Evolutionary conservation across 2,113 vertebrate species (phyloP), one percentile per base, ranked within the genome.

Genomic region (Microcebus lehilahytsara): DNA sequence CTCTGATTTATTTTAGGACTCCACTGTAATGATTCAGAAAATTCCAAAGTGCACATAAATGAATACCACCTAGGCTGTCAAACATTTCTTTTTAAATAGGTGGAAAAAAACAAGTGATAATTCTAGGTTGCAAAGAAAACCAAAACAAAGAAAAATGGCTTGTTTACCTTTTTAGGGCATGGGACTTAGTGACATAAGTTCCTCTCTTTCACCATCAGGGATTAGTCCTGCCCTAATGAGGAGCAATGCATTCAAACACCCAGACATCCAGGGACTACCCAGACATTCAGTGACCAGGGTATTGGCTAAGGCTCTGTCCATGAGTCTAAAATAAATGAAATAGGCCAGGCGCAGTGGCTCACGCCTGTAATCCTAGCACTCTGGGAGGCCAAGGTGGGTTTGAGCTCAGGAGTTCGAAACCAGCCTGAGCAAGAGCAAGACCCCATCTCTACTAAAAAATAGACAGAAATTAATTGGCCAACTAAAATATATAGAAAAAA

Each of bases 1-100:
- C 49, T 77, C n/a, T 71, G 88, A 97, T 93, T 88, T 64, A 91
- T 92, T 93, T 86, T 87, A 91, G 93, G 67, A 72, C 60, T 91
- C 42, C 32, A 37, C 85, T 75, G 49, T 77, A 78, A 94, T 13
- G 53, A 10, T 51, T 78, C 78, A 79, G 83, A 95, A 91, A 93
- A 91, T 64, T 88, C 78, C 64, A 40, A 92, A 96, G 78, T 49
- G 32, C 64, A 51, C 53, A 37, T 71, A 53, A 91, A 81, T 84
- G 60, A 95, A 83, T 9, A 77, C 6, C 51, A 74, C 56, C 40
- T 56, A 96, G 53, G 37, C 78, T 92, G 85, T 94, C 37, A 84
- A 88, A 60, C 46, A 62, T 96, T 66, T 80, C 86, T 89, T 95
- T 89, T 88, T n/a, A 9, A 88, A 89, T n/a, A 74, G 34, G 75